phyloP scores from a whole-genome alignment of 2,888 invertebrate species.

The Drosophila neonasuta region DNA sequence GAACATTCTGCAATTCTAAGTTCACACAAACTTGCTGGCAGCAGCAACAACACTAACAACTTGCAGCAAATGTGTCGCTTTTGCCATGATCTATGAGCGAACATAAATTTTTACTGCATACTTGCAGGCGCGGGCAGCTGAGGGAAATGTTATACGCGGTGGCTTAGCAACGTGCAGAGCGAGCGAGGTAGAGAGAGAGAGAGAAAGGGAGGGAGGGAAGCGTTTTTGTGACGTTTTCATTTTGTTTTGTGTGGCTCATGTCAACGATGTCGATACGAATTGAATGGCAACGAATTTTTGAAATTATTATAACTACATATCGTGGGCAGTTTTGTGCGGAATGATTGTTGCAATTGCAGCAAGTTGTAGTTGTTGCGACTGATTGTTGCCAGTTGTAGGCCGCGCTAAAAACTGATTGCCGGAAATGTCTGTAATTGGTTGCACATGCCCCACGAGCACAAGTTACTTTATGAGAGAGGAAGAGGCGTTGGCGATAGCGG shows the following conservation, averaged over 20 bases:
- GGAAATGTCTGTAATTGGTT: slow-evolving; percentile 69
- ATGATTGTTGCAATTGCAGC: slow-evolving; percentile 17
- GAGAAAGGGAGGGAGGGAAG: too few species aligned
- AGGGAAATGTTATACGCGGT: background rate
- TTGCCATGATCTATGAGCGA: slow-evolving; percentile 64
- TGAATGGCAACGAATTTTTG: slow-evolving; percentile 56
- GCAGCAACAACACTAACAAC: slow-evolving; percentile 32
- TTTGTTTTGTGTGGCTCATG: slow-evolving; percentile 37
- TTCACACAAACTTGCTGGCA: slow-evolving; percentile 7
- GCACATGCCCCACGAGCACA: slow-evolving; percentile 45
- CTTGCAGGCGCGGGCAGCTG: slow-evolving; percentile 25
- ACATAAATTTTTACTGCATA: slow-evolving; percentile 66
- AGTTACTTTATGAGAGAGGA: background rate
- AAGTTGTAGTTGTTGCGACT: slow-evolving; percentile 8
- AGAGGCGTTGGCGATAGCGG: background rate
- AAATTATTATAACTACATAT: slow-evolving; percentile 66
- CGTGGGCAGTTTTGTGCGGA: slow-evolving; percentile 24
- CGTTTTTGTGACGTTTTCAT: slow-evolving; percentile 4
- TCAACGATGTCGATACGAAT: slow-evolving; percentile 57
- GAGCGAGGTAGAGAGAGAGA: too few species aligned
- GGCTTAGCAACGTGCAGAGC: background rate
- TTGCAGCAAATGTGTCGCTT: slow-evolving; percentile 52
- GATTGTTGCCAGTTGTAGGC: slow-evolving; percentile 24
- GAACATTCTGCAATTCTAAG: slow-evolving; percentile 25
- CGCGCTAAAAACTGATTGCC: slow-evolving; percentile 71